These are phyloP conservation scores for Conus canariensis DNA, from an alignment of 2,888 invertebrate genomes.

Conservation along the genomic window DNA sequence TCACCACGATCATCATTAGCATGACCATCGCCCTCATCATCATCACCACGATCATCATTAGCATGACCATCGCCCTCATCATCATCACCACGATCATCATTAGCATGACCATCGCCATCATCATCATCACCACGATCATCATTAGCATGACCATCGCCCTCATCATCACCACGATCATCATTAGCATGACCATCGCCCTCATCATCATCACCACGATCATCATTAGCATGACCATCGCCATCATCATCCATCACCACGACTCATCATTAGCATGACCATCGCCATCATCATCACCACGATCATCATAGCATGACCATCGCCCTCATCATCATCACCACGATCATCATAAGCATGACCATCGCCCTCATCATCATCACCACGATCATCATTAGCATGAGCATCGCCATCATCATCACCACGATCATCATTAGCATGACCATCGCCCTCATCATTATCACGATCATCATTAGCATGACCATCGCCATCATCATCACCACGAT, in stretches of 20 bases:
- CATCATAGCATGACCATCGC: too few species aligned
- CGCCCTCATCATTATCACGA: neutral
- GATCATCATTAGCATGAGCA: neutral
- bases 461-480: too few species aligned
- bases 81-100: neutral
- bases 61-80: too few species aligned
- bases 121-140: neutral
- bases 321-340: neutral
- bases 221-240: too few species aligned
- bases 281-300: neutral
- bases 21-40: too few species aligned
- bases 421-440: too few species aligned
- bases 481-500: neutral
- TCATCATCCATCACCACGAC: neutral
- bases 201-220: neutral
- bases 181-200: too few species aligned
- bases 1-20: neutral
- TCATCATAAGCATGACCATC: too few species aligned
- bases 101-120: too few species aligned
- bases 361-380: neutral
- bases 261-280: too few species aligned
- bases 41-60: neutral
- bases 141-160: too few species aligned
- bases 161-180: neutral
- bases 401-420: neutral